Conservation (phyloP, 2,113 vertebrate species). For the Paralichthys olivaceus region DNA sequence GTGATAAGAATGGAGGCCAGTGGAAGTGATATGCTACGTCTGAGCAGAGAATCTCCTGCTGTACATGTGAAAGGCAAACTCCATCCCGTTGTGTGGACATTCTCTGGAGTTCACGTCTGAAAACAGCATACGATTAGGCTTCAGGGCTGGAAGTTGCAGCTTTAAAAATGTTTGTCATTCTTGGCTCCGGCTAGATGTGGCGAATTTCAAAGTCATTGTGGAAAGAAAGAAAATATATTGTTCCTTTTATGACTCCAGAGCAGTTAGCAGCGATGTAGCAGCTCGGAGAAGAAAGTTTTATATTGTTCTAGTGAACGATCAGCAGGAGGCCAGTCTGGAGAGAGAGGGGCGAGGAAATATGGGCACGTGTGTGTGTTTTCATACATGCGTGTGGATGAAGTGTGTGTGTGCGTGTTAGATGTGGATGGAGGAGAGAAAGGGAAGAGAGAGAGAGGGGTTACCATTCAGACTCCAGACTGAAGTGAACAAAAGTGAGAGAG, state of each 20-base stretch:
- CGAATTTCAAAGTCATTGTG: too few species aligned
- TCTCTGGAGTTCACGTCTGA: too few species aligned
- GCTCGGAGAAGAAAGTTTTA: slow-evolving; percentile 41
- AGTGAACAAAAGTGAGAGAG: slow-evolving; percentile 42
- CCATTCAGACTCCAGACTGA: slow-evolving; percentile 16
- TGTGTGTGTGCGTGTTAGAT: slow-evolving; percentile 8
- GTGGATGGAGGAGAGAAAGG: slow-evolving; percentile 30
- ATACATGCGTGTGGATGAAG: slow-evolving; percentile 2
- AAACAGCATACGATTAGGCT: too few species aligned
- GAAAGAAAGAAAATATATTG: background rate
- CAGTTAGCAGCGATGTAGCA: background rate
- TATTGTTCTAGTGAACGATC: slow-evolving; percentile 43
- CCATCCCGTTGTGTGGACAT: too few species aligned
- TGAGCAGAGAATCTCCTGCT: too few species aligned
- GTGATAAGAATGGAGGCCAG: too few species aligned
- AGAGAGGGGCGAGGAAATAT: slow-evolving; percentile 10
- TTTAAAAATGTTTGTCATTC: too few species aligned
- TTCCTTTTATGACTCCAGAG: background rate
- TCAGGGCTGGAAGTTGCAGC: too few species aligned
- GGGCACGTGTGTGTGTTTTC: slow-evolving; percentile 8
- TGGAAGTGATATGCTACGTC: too few species aligned
- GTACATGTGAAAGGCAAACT: too few species aligned
- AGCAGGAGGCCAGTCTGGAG: slow-evolving; percentile 41
- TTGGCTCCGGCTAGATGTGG: too few species aligned
- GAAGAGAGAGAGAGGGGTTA: slow-evolving; percentile 6